Conservation (phyloP, 2,888 invertebrate genomes). For the Endotricha flammealis region DNA sequence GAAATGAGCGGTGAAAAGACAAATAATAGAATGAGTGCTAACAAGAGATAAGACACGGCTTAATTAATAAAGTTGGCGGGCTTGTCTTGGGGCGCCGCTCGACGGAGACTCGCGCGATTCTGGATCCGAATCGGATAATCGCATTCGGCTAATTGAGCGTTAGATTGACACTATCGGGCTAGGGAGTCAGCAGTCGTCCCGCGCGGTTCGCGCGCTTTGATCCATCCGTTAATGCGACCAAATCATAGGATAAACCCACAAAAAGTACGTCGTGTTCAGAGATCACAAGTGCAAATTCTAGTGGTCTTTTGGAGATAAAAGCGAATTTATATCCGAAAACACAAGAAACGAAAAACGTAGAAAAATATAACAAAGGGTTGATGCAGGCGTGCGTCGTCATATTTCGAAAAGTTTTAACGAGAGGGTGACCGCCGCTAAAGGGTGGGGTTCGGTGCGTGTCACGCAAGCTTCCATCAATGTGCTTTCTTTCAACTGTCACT, state of each 20-base stretch:
- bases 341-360: constrained; percentile 40
- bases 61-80: constrained; percentile 78
- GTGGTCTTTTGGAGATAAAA: constrained; percentile 33
- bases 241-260: constrained; percentile 50
- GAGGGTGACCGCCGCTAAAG: constrained; percentile 41
- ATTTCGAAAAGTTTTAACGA: constrained; percentile 69
- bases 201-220: constrained; percentile 31
- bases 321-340: constrained; percentile 43
- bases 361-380: constrained; percentile 63
- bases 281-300: constrained; percentile 29
- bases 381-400: constrained; percentile 55
- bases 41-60: constrained; percentile 79
- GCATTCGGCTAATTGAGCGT: constrained; percentile 76
- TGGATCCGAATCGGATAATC: constrained; percentile 74
- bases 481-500: constrained; percentile 55
- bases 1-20: constrained; percentile 78
- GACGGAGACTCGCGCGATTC: constrained; percentile 57
- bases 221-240: constrained; percentile 51
- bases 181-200: constrained; percentile 37
- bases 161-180: constrained; percentile 75
- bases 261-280: constrained; percentile 32
- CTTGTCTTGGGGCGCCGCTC: constrained; percentile 62
- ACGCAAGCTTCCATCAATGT: constrained; percentile 56
- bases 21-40: constrained; percentile 79
- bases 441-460: constrained; percentile 46